phyloP scores from a whole-genome alignment of 2,888 invertebrate genomes.

The Formica aserva region DNA sequence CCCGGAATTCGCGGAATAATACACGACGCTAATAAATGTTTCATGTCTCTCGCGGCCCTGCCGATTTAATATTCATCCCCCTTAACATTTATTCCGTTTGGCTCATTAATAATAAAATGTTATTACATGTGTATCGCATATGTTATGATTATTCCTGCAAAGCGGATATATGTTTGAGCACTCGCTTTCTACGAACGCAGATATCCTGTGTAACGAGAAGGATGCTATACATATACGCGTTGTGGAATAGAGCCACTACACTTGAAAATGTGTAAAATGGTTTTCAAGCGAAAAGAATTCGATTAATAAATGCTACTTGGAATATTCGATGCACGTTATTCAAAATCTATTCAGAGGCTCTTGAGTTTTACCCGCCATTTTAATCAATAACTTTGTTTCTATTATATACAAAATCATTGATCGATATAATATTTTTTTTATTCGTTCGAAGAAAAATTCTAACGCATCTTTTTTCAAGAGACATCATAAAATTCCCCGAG shows the following conservation, averaged over 20 bases:
- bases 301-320: neutral
- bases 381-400: neutral
- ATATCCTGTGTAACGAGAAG: neutral
- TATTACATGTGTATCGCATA: conserved; percentile 5
- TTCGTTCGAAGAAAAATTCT: neutral
- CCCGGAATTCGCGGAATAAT: conserved; percentile 24
- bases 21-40: conserved; percentile 15
- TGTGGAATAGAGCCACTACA: neutral
- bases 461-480: neutral
- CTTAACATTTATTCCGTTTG: conserved; percentile 31
- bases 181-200: neutral
- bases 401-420: neutral
- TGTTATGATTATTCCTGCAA: conserved; percentile 1
- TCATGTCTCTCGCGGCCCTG: conserved; percentile 4
- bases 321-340: neutral
- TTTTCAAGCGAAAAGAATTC: neutral
- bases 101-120: conserved; percentile 42
- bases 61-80: conserved; percentile 40
- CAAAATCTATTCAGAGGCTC: neutral
- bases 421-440: neutral
- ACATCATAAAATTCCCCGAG: neutral
- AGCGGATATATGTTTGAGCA: neutral
- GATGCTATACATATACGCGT: neutral
- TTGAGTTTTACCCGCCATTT: neutral
- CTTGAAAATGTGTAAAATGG: neutral